These are phyloP conservation scores for Junonia oenone DNA, from an alignment of 2,888 invertebrate species.

Conservation along the genomic window DNA sequence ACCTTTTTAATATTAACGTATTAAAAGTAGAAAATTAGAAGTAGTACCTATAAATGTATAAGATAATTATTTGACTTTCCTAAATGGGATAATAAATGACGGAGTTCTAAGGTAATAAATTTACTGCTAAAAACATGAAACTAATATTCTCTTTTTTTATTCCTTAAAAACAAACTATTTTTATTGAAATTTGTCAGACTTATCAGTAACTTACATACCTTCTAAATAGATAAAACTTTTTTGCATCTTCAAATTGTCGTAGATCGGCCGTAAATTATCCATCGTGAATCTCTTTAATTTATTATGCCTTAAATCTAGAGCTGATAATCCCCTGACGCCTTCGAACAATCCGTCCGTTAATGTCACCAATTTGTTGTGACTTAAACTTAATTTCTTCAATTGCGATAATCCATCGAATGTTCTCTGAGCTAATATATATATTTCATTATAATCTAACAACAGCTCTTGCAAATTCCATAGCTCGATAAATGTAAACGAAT, in stretches of 20 bases:
- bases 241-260: slow-evolving; percentile 86
- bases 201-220: slow-evolving; percentile 81
- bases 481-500: slow-evolving; percentile 88
- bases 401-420: slow-evolving; percentile 88
- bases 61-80: too few species aligned
- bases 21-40: too few species aligned
- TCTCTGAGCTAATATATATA: slow-evolving; percentile 85
- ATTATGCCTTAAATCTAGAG: slow-evolving; percentile 88
- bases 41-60: too few species aligned
- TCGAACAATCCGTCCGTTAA: slow-evolving; percentile 85
- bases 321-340: slow-evolving; percentile 84
- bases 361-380: slow-evolving; percentile 86
- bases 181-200: background rate
- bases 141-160: too few species aligned
- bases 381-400: slow-evolving; percentile 85
- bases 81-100: too few species aligned
- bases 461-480: slow-evolving; percentile 85
- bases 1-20: too few species aligned
- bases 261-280: slow-evolving; percentile 86
- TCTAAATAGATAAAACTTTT: slow-evolving; percentile 87
- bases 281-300: slow-evolving; percentile 86
- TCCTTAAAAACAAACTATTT: too few species aligned
- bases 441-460: slow-evolving; percentile 84
- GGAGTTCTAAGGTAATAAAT: too few species aligned
- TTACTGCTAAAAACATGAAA: too few species aligned